phyloP scores from a whole-genome alignment of 1,140 invertebrate species.

The Plodia interpunctella region DNA sequence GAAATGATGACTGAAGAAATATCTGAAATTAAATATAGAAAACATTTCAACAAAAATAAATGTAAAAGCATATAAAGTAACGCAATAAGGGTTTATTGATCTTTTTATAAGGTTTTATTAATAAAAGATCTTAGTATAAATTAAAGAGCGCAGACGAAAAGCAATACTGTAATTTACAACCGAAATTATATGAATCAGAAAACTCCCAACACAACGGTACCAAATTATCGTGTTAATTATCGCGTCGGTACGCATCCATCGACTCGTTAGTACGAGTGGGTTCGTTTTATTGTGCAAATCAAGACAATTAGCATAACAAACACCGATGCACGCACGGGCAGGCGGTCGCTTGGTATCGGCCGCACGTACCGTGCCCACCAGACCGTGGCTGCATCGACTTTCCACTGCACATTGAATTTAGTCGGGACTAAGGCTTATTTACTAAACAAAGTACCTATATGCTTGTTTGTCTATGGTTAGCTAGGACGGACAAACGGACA shows the following conservation, averaged over 20 bases:
- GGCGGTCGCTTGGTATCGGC: conserved; percentile 42
- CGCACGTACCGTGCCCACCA: conserved; percentile 63
- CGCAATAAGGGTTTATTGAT: no score
- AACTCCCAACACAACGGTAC: neutral
- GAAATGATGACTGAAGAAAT: no score
- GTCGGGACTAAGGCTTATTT: conserved; percentile 10
- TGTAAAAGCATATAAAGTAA: no score
- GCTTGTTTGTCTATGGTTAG: neutral
- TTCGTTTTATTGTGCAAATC: conserved; percentile 59
- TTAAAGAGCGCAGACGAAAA: no score
- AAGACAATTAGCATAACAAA: conserved; percentile 68
- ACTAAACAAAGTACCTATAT: neutral
- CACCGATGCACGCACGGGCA: conserved; percentile 40
- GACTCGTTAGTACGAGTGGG: conserved; percentile 35
- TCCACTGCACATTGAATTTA: conserved; percentile 23
- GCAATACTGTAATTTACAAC: neutral
- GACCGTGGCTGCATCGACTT: conserved; percentile 61
- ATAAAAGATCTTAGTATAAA: no score
- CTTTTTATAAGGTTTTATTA: no score
- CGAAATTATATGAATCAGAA: conserved; percentile 1
- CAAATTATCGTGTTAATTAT: conserved; percentile 12
- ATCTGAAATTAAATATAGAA: no score
- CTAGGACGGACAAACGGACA: no score
- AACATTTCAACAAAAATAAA: no score
- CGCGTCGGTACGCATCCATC: conserved; percentile 11